These are phyloP conservation scores for Pipistrellus nathusii DNA, from an alignment of 2,797 vertebrate genomes.

Conservation along the genomic window DNA sequence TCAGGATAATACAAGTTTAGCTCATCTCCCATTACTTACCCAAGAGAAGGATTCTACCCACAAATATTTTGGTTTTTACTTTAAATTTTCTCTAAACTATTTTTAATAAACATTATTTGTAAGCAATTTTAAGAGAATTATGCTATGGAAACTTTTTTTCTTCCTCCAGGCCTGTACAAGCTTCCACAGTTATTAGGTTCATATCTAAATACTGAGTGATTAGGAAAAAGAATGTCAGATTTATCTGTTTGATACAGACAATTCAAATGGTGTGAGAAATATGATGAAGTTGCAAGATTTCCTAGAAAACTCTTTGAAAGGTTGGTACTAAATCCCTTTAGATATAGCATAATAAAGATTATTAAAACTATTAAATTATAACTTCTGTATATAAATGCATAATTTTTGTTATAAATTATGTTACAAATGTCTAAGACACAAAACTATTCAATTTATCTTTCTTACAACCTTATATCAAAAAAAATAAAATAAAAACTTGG, in stretches of 20 bases:
- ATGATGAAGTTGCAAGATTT: constrained; percentile 9
- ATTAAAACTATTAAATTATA: constrained; percentile 44
- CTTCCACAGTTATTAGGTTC: neutral
- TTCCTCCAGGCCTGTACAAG: neutral
- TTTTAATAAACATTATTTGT: constrained; percentile 8
- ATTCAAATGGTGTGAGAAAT: constrained; percentile 35
- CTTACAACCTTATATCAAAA: constrained; percentile 8
- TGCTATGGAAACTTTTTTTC: neutral
- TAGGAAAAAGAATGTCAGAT: neutral
- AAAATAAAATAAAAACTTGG: neutral
- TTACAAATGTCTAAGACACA: constrained; percentile 9
- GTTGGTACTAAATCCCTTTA: neutral
- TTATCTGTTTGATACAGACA: neutral
- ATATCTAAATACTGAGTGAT: neutral
- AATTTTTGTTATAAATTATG: constrained; percentile 13
- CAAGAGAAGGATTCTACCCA: neutral
- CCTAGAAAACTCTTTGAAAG: constrained; percentile 29
- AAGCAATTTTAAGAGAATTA: constrained; percentile 9
- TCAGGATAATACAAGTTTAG: neutral
- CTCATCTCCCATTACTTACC: neutral
- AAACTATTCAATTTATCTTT: neutral
- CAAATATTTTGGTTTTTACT: neutral
- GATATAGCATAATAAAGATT: constrained; percentile 20
- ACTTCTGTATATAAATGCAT: neutral
- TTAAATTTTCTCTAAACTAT: neutral